Base-by-base conservation (phyloP, 1,140 invertebrate genomes). In the Agrypnia vestita region DNA sequence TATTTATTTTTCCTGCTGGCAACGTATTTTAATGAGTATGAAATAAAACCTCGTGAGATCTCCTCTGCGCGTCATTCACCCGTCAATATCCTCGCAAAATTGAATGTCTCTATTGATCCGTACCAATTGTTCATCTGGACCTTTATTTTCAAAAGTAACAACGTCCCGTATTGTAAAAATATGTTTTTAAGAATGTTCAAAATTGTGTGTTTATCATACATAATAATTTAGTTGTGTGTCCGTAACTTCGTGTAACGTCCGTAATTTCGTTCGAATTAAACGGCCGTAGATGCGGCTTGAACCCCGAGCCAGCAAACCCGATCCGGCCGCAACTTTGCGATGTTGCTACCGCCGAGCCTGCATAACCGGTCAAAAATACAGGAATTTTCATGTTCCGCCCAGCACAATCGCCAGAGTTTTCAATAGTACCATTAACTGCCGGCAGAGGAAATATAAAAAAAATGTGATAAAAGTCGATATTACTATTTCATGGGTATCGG, bases 1-100 rank as follows among this genome's bases (percentile, higher is more conserved):
- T 69, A 78, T 78, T 78, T 71, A 43, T 62, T 64, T 43, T 56
- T n/a, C 51, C 12, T 55, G 12, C 25, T 61, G 25, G n/a, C 11
- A 64, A 25, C 55, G 49, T 78, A 78, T 78, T 69, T 78, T 78
- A 78, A 78, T 78, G 76, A 78, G 76, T n/a, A 53, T 73, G 25
- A 53, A 73, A 73, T 73, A 73, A 73, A 73, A 73, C 49, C 69
- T 73, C 69, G 69, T 73, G 69, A 55, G 69, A 73, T 73, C 53
- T 73, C 47, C 19, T 73, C 47, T 69, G 7, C n/a, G 4, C 69
- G 25, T 73, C 69, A 73, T 55, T 73, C 69, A 55, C 69, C 69
- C 69, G n/a, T 73, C 69, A 73, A 73, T 73, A 55, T 73, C 53
- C 46, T 72, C 53, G 25, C 46, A 72, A 13, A 72, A 67, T 13